These are phyloP conservation scores for Tipula confusa DNA, from an alignment of 2,888 invertebrate genomes.

Conservation along the genomic window DNA sequence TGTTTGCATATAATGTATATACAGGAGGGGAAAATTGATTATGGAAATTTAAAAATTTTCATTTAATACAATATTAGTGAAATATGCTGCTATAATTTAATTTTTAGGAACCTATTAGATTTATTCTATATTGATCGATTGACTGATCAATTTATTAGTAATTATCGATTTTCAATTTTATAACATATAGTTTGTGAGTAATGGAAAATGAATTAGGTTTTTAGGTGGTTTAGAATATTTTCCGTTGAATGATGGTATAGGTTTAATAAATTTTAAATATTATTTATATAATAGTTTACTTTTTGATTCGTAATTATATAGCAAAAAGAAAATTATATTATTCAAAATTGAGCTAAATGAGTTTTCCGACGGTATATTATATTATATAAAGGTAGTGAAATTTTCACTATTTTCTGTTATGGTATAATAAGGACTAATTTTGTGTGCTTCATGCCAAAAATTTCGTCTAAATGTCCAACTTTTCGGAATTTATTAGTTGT, in stretches of 20 bases:
- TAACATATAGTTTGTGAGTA: background rate
- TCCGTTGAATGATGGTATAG: background rate
- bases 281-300: background rate
- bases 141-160: conserved; percentile 9
- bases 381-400: no score
- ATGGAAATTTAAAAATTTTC: background rate
- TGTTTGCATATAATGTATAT: background rate
- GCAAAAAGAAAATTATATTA: background rate
- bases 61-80: background rate
- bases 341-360: background rate
- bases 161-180: background rate
- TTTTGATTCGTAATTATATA: background rate
- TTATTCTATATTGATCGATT: background rate
- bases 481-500: no score
- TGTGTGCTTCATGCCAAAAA: no score
- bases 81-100: background rate
- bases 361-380: background rate
- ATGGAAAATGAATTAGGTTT: background rate
- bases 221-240: background rate
- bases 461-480: no score
- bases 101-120: background rate
- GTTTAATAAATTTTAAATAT: background rate
- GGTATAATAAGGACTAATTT: no score
- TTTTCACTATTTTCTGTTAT: no score
- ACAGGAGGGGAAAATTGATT: background rate